Evolutionary conservation across 2,113 vertebrate genomes (phyloP).

Genomic region (Thunnus thynnus): DNA sequence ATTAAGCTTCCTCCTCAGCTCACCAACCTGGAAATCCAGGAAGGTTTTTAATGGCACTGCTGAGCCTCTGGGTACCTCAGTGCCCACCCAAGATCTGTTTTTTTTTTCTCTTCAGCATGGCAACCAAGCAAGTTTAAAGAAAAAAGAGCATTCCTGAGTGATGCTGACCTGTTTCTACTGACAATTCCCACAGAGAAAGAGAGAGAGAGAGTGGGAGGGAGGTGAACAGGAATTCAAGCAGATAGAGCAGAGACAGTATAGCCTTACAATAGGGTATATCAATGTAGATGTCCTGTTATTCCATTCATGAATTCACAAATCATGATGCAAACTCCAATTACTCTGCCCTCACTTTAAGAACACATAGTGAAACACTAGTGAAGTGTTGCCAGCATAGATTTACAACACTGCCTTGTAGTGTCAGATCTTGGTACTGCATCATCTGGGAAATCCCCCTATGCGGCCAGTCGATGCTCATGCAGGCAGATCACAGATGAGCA

Average conservation of each 20-base stretch:
- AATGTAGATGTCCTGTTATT: neutral
- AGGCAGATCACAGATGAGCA: slow-evolving; percentile 39
- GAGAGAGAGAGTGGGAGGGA: neutral
- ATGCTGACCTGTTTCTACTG: slow-evolving; percentile 44
- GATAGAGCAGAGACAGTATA: neutral
- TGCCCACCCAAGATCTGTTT: slow-evolving; percentile 14
- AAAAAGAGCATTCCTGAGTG: slow-evolving; percentile 46
- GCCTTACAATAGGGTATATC: neutral
- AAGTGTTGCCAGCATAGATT: slow-evolving; percentile 31
- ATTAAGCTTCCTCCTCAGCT: neutral
- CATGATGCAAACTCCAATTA: neutral
- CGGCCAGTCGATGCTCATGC: slow-evolving; percentile 33
- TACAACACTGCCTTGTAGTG: slow-evolving; percentile 71
- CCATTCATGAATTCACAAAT: neutral
- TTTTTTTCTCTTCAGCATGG: neutral
- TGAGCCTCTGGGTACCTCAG: neutral
- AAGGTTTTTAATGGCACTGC: slow-evolving; percentile 9
- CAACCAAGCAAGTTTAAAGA: slow-evolving; percentile 19
- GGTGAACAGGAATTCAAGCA: neutral
- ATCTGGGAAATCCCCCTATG: slow-evolving; percentile 55
- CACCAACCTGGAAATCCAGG: slow-evolving; percentile 24
- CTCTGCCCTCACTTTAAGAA: neutral
- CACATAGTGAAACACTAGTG: slow-evolving; percentile 4
- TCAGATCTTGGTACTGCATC: slow-evolving; percentile 62
- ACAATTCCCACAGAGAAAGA: slow-evolving; percentile 28